Evolutionary conservation across 2,797 vertebrate genomes (phyloP).

Genomic region (Gambusia yucatana): DNA sequence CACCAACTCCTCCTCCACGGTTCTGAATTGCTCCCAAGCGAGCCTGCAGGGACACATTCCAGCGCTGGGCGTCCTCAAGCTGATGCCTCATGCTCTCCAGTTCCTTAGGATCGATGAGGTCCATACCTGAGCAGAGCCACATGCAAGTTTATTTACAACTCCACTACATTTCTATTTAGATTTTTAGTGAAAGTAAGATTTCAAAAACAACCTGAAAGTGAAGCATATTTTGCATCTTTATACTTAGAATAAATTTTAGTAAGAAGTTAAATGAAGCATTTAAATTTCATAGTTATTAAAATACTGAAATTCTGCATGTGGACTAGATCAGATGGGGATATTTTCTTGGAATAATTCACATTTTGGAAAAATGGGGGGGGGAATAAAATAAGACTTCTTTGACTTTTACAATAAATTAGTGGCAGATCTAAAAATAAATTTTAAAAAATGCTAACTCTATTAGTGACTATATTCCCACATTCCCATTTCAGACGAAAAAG

Average conservation of each 20-base stretch:
- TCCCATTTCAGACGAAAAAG: neutral
- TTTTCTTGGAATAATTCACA: neutral
- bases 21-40: slow-evolving; percentile 84
- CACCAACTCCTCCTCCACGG: slow-evolving; percentile 83
- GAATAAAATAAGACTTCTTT: neutral
- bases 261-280: neutral
- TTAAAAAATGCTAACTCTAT: neutral
- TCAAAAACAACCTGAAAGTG: neutral
- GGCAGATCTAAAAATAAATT: neutral
- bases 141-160: neutral
- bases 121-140: slow-evolving; percentile 52
- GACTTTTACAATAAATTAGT: neutral
- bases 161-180: neutral
- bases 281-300: neutral
- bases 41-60: slow-evolving; percentile 84
- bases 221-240: neutral
- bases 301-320: neutral
- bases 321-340: neutral
- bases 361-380: neutral
- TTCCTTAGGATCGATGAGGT: slow-evolving; percentile 72
- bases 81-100: slow-evolving; percentile 81
- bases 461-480: neutral
- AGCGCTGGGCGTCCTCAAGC: slow-evolving; percentile 85
- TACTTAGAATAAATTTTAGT: neutral
- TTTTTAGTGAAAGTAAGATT: neutral